Evolutionary conservation across 2,113 vertebrate genomes (phyloP), one percentile per base, ranked within the genome.

Genomic region (Nyctereutes procyonoides): DNA sequence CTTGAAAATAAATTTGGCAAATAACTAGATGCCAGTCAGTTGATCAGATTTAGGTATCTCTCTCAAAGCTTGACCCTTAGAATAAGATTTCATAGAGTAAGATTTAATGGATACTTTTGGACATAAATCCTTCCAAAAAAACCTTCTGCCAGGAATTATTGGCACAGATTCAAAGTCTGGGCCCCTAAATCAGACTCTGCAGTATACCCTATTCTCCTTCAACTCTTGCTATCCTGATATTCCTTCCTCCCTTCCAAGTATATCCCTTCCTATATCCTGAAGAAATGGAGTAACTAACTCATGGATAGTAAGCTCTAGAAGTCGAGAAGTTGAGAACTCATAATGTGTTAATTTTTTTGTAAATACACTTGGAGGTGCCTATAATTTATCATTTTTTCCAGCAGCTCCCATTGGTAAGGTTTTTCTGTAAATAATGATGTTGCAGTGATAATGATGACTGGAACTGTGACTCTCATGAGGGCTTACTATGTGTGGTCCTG

Each of bases 1-100:
- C 3, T 88, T 97, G 35, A 89, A 97, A 79, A 67, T n/a, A 85
- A 82, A 83, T 79, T 63, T 96, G 22, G 30, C 51, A 96, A 53
- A 35, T 69, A 90, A 63, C 74, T 83, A 95, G n/a, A 85, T 30
- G 2, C 26, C 86, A 86, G 11, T 93, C 22, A 79, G n/a, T 88
- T 95, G 28, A 82, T 8, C 38, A 88, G 89, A 82, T 17, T 83
- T 95, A 92, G 32, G 92, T 24, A 71, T 58, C 8, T 43, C 67
- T 55, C 67, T 51, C 13, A 73, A 53, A 91, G 9, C 32, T 86
- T 94, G 80, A 83, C 86, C 84, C 76, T 85, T 77, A 48, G 26
- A 94, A 30, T 85, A 88, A 65, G 35, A 62, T 93, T 84, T 90
- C n/a, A 30, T 73, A 63, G 77, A 94, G 24, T 77, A 93, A 88